Percentiles rank a stretch among this genome's conserved stretches.
Evolutionary conservation across 2,888 invertebrate genomes (phyloP).

Genomic region (Drosophila quasianomalipes): DNA sequence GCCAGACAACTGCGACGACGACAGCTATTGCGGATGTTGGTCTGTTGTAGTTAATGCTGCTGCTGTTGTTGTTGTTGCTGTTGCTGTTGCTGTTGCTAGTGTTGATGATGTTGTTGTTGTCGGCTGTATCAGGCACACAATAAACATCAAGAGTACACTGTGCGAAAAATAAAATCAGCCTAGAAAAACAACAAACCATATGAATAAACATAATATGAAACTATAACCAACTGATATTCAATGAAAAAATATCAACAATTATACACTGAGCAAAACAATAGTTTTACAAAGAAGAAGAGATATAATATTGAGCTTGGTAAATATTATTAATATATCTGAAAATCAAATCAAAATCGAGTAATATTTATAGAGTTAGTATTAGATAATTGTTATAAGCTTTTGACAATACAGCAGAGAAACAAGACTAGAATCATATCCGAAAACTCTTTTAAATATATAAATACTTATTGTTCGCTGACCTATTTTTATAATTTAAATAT

Average conservation of each 20-base stretch:
- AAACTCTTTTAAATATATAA: too few relatives aligned
- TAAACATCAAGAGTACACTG: slow-evolving; percentile 50
- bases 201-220: neutral
- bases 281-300: accelerated
- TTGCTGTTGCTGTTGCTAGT: neutral
- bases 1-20: slow-evolving; percentile 65
- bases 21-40: slow-evolving; percentile 58
- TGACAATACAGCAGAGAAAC: neutral
- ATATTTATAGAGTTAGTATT: neutral
- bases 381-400: too few relatives aligned
- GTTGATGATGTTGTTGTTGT: slow-evolving; percentile 5
- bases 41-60: slow-evolving; percentile 28
- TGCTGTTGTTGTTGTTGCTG: neutral
- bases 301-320: neutral
- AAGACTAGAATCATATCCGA: neutral
- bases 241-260: neutral
- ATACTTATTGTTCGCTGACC: neutral
- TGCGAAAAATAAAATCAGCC: slow-evolving; percentile 10
- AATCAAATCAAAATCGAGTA: neutral
- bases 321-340: neutral
- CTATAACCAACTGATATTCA: neutral
- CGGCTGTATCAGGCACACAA: slow-evolving; percentile 45
- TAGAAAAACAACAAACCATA: neutral
- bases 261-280: neutral
- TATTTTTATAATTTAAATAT: neutral